phyloP scores from a whole-genome alignment of 2,113 vertebrate genomes.

The Nymphicus hollandicus region DNA sequence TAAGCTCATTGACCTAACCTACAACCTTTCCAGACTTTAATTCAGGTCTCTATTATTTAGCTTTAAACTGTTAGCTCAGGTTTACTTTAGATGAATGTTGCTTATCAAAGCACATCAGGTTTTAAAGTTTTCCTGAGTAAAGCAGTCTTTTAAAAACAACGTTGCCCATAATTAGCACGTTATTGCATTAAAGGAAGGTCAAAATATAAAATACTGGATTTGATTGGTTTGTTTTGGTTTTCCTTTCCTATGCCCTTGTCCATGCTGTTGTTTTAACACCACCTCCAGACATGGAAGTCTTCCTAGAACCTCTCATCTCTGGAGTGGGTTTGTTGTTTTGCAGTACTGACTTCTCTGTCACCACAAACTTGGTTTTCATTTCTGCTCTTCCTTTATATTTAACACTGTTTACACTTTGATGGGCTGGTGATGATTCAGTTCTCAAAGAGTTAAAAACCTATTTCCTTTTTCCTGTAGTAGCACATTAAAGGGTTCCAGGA shows the following conservation, averaged over 20 bases:
- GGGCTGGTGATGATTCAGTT: neutral
- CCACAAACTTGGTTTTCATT: neutral
- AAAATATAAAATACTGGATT: neutral
- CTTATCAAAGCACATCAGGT: neutral
- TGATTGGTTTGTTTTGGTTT: neutral
- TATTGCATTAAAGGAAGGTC: neutral
- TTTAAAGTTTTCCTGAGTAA: constrained; percentile 21
- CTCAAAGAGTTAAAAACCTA: neutral
- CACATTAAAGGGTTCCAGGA: neutral
- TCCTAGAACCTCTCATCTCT: neutral
- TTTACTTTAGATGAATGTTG: neutral
- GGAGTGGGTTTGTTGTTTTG: neutral
- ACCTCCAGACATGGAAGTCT: neutral
- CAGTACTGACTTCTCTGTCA: neutral
- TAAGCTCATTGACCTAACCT: neutral
- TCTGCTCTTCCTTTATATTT: neutral
- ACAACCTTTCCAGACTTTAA: neutral
- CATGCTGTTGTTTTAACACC: neutral
- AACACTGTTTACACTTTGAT: neutral
- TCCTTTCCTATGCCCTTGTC: neutral
- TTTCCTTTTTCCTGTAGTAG: constrained; percentile 7
- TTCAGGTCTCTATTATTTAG: neutral
- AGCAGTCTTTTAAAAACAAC: neutral
- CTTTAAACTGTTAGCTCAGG: neutral
- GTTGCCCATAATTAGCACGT: neutral